Evolutionary conservation across 1,140 invertebrate species (phyloP).

Genomic region (Platorchestia sp.): DNA sequence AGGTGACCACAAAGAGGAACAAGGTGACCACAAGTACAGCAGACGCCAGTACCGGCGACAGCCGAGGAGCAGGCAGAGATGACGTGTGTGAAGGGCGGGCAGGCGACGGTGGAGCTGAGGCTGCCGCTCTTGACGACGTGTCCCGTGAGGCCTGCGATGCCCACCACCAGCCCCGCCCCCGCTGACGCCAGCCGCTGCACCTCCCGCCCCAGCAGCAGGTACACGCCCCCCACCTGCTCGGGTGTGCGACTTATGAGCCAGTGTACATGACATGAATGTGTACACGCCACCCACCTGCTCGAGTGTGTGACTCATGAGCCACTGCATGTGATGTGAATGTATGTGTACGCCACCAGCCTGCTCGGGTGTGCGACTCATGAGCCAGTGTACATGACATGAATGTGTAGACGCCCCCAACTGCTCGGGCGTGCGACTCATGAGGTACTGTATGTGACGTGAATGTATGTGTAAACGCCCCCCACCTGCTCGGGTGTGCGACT

Average conservation of each 20-base stretch:
- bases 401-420: no score
- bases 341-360: no score
- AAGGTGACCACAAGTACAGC: no score
- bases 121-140: slow-evolving; percentile 92
- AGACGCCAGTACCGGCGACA: background rate
- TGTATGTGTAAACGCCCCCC: slow-evolving; percentile 84
- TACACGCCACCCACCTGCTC: slow-evolving; percentile 81
- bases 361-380: no score
- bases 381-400: no score
- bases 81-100: slow-evolving; percentile 91
- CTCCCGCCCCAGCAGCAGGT: slow-evolving; percentile 94
- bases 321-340: no score
- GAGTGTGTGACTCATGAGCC: no score
- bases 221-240: slow-evolving; percentile 80
- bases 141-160: slow-evolving; percentile 89
- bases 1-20: no score
- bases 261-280: background rate
- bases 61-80: slow-evolving; percentile 69
- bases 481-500: slow-evolving; percentile 76
- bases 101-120: slow-evolving; percentile 85
- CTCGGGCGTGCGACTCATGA: no score
- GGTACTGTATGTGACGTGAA: slow-evolving; percentile 68
- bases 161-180: slow-evolving; percentile 90
- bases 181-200: slow-evolving; percentile 84
- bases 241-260: no score